Conservation (phyloP, 2,113 vertebrate genomes). For the Mustela nigripes region DNA sequence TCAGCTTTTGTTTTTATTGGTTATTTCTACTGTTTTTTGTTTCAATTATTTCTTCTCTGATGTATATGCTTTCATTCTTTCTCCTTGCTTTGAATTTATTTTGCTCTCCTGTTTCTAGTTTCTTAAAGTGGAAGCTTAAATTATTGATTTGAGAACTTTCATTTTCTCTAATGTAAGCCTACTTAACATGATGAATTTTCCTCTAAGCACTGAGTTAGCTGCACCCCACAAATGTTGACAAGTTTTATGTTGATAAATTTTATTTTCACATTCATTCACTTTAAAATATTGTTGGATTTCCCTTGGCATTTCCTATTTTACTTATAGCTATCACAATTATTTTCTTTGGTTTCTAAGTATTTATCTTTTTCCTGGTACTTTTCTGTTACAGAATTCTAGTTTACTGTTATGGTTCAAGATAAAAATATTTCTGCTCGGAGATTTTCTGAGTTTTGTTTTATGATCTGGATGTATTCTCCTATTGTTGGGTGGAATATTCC, state of each 20-base stretch:
- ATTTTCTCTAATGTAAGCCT: not conserved
- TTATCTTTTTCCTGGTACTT: no score
- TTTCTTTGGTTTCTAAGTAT: not conserved
- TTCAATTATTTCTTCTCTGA: not conserved
- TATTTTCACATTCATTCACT: not conserved
- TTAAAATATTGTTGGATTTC: not conserved
- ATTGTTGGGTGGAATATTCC: fast-evolving
- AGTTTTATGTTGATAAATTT: no score
- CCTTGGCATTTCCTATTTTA: not conserved
- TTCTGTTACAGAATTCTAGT: not conserved
- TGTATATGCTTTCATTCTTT: not conserved
- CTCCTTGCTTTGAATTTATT: not conserved
- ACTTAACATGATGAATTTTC: no score
- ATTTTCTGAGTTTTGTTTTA: not conserved
- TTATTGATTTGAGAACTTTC: not conserved
- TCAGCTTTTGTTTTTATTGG: not conserved
- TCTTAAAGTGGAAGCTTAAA: not conserved
- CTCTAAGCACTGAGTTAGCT: not conserved
- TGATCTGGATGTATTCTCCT: fast-evolving
- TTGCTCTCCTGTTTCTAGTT: not conserved
- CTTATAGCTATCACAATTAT: no score
- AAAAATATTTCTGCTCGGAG: not conserved
- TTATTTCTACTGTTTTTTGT: not conserved
- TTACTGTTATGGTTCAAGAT: not conserved
- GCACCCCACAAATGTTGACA: no score